Conservation (phyloP, 1,140 invertebrate genomes). For the Schlechtendalia chinensis region DNA sequence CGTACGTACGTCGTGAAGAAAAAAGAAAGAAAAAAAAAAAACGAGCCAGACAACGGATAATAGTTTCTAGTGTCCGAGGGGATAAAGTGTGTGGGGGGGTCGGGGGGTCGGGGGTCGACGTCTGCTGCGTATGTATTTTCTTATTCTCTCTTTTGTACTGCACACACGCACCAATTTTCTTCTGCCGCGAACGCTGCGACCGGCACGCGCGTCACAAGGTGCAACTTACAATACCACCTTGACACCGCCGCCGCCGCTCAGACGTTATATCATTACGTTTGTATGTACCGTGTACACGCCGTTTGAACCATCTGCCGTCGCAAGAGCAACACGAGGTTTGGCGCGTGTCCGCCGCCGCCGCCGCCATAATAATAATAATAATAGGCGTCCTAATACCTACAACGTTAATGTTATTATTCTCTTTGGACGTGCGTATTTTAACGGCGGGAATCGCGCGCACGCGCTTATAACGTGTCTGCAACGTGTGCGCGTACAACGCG, state of each 20-base stretch:
- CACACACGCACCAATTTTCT: not conserved
- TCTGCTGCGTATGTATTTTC: not conserved
- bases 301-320: constrained; percentile 1
- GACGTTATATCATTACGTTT: not conserved
- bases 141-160: constrained; percentile 48
- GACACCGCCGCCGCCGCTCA: not conserved
- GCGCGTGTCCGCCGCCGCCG: constrained; percentile 11
- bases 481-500: no score
- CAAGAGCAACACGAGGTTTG: not conserved
- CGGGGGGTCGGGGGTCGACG: no score
- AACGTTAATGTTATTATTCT: not conserved
- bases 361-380: no score
- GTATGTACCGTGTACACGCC: not conserved
- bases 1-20: no score
- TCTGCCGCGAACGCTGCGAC: no score
- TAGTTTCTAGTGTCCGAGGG: no score
- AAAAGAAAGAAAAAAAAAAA: no score
- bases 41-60: no score
- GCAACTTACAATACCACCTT: constrained; percentile 34
- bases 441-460: no score
- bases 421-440: not conserved
- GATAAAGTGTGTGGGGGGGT: no score
- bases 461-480: no score
- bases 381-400: not conserved
- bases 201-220: not conserved